Conservation (phyloP, 2,113 vertebrate genomes). For the Odocoileus virginianus region DNA sequence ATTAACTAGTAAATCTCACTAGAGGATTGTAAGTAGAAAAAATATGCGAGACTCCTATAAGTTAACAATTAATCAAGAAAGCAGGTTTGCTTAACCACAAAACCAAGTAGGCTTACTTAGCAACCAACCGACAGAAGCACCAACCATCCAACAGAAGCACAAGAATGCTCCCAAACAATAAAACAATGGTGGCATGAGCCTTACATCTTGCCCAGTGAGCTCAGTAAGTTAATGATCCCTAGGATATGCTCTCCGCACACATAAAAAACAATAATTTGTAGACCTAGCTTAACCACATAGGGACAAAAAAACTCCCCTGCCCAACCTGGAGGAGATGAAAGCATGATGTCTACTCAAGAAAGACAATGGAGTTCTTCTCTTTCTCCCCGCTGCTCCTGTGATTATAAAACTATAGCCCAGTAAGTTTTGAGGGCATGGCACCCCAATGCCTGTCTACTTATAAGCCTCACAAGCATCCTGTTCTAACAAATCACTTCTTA, state of each 20-base stretch:
- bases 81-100: neutral
- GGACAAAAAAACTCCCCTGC: neutral
- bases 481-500: neutral
- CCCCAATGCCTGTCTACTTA: neutral
- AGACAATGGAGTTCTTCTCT: neutral
- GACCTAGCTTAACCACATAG: neutral
- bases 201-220: neutral
- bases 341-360: neutral
- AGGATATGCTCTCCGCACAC: neutral
- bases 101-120: neutral
- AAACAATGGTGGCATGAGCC: neutral
- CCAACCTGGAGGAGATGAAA: neutral
- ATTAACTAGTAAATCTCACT: neutral
- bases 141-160: neutral
- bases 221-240: neutral
- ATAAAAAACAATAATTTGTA: neutral
- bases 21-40: neutral
- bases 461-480: neutral
- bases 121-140: neutral
- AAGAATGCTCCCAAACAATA: neutral
- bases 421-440: neutral
- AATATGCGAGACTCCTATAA: neutral
- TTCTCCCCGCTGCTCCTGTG: neutral
- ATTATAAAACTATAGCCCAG: neutral
- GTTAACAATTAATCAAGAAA: neutral